Base-by-base conservation (phyloP, 2,888 invertebrate genomes). In the Leptopilina myrica region DNA sequence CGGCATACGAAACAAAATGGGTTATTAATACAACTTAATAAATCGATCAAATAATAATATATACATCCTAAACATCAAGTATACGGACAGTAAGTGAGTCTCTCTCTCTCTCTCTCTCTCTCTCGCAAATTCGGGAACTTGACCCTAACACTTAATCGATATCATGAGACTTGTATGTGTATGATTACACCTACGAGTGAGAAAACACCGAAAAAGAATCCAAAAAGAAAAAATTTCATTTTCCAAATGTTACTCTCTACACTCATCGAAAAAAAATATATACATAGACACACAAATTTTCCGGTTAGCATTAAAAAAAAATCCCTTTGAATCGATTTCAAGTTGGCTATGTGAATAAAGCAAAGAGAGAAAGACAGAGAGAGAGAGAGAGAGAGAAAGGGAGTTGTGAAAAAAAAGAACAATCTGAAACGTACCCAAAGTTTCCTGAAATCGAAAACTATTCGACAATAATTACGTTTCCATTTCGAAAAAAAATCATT, bases 141-240 rank as follows among this genome's bases (percentile, higher is more conserved):
- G 73, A 73, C 73, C 40, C 73, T n/a, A 43, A 62, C 20, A 73
- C 56, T 33, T 73, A 73, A 73, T 73, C 73, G 56, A 73, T 56
- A 73, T 33, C 64, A 64, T 33, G 64, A 26, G 64, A 46, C 46
- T 66, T 65, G 66, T 15, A 11, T 49, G 49, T 12, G 49, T 49
- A 43, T 5, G 43, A 8, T 43, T 33, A 33, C 33, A 33, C 33
- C 33, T 33, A 33, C 33, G 33, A 33, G 33, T 33, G 33, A 33
- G 49, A 49, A 49, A 49, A 49, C 49, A 49, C 11, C 11, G 8
- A 43, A 49, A 12, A 20, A 15, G 15, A n/a, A 6, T 49, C 20
- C 20, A 49, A 49, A 49, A 49, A 20, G 20, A 62, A 20, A 62
- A 62, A 15, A 62, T 62, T 15, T 7, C 20, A 20, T 62, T 43